Conservation (phyloP, 2,888 invertebrate genomes). For the Tryphoninae sp. region DNA sequence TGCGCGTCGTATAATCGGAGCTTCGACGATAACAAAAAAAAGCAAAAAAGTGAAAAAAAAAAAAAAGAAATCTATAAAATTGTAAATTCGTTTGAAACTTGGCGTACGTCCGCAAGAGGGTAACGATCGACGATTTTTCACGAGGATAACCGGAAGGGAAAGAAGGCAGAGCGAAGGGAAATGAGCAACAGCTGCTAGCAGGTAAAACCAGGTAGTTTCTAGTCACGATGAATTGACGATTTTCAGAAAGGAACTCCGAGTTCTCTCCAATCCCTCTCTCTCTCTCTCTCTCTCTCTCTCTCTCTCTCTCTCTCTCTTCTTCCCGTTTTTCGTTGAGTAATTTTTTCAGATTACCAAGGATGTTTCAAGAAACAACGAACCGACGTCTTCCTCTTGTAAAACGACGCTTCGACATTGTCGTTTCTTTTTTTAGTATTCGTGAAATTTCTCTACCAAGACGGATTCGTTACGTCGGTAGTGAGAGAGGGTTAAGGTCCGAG, state of each 20-base stretch:
- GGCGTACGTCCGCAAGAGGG: neutral
- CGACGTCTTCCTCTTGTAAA: neutral
- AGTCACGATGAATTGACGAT: slow-evolving; percentile 38
- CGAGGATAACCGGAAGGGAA: slow-evolving; percentile 2
- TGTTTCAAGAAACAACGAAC: neutral
- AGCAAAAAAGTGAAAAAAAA: neutral
- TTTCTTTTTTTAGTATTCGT: neutral
- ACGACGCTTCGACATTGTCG: neutral
- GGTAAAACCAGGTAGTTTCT: slow-evolving; percentile 31
- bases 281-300: neutral
- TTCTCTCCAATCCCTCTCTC: neutral
- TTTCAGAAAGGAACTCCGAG: slow-evolving; percentile 2
- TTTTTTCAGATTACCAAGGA: slow-evolving; percentile 20
- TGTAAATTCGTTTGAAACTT: neutral
- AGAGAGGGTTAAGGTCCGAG: slow-evolving; percentile 5
- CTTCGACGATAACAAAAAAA: neutral
- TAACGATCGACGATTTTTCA: slow-evolving; percentile 3
- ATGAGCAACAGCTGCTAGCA: slow-evolving; percentile 44
- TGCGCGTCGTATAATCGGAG: neutral
- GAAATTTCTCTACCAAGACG: neutral
- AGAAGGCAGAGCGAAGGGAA: neutral
- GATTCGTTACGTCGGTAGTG: neutral
- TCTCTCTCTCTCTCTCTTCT: neutral
- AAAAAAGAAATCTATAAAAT: neutral
- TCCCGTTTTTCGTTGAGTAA: slow-evolving; percentile 19